phyloP scores from a whole-genome alignment of 2,113 vertebrate genomes.

The Pteronura brasiliensis region DNA sequence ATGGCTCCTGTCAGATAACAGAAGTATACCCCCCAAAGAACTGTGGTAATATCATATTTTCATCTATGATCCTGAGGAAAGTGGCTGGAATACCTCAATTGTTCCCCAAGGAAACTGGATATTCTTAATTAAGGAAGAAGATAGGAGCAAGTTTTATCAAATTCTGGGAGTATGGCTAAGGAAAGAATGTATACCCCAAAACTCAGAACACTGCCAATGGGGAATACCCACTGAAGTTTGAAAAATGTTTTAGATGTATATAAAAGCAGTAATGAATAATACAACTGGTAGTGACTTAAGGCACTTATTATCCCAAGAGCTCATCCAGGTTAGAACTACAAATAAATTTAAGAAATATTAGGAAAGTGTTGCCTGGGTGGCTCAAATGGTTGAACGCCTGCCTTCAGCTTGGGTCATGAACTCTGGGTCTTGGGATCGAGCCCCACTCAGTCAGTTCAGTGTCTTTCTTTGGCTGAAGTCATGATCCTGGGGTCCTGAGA shows the following conservation, averaged over 20 bases:
- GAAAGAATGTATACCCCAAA: neutral
- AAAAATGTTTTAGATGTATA: neutral
- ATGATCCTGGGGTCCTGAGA: neutral
- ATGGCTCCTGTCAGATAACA: neutral
- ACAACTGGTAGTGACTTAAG: neutral
- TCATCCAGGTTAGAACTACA: neutral
- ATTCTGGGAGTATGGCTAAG: neutral
- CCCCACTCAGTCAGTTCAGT: neutral
- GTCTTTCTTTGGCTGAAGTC: neutral
- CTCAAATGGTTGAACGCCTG: no score
- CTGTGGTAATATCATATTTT: neutral
- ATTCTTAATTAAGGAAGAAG: neutral
- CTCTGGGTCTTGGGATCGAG: no score
- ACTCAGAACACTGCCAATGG: neutral
- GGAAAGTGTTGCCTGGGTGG: no score
- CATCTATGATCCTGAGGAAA: neutral
- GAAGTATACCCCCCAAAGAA: neutral
- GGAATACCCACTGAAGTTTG: neutral
- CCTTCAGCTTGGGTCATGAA: no score
- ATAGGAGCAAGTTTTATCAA: neutral
- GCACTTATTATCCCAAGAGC: neutral
- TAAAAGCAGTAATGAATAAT: neutral
- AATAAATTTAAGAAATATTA: no score
- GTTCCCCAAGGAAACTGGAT: neutral
- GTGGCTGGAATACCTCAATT: neutral